Base-by-base conservation (phyloP, 1,140 invertebrate species). In the Papilio aristodemus region DNA sequence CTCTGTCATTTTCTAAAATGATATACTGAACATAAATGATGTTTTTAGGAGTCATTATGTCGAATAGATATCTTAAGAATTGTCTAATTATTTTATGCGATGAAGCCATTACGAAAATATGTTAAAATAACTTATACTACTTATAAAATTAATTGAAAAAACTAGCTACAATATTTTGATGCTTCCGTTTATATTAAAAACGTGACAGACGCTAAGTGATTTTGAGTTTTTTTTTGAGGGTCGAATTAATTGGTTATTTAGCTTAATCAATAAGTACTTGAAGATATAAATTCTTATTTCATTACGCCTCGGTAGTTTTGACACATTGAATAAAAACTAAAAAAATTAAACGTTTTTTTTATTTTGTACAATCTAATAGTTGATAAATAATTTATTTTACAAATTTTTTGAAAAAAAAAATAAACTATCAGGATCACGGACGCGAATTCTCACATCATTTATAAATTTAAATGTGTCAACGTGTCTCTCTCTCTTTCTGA, bases 181-280 rank as follows among this genome's bases (percentile, higher is more conserved):
- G 43, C 43, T 46, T 46, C 43, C 43, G 43, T 46, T 46, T 17
- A 39, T 39, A 8, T 46, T 17, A 46, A 17, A 46, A 46, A 46
- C 43, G 3, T 19, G 43, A 19, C 43, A 46, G 14, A 14, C 43
- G 43, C 17, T 19, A 17, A 46, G 43, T 46, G 14, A 17, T 19
- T 46, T 46, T 9, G 5, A 46, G n/a, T n/a, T 14, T 43, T 46
- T 46, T 46, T 46, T 3, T 46, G 10, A 46, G 43, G 19, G 43
- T 19, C 14, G 14, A 46, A 19, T 46, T 46, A 46, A 46, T 46
- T 46, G 43, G 43, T 46, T 46, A 46, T 46, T 17, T 46, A 19
- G 14, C 8, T 17, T 46, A 19, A 17, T 46, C 14, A 19, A 13
- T 39, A 39, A 39, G 14, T 46, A 46, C 43, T 46, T 46, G 13